These are phyloP conservation scores for Neelides folsomi DNA, from an alignment of 2,888 invertebrate species.

Conservation along the genomic window DNA sequence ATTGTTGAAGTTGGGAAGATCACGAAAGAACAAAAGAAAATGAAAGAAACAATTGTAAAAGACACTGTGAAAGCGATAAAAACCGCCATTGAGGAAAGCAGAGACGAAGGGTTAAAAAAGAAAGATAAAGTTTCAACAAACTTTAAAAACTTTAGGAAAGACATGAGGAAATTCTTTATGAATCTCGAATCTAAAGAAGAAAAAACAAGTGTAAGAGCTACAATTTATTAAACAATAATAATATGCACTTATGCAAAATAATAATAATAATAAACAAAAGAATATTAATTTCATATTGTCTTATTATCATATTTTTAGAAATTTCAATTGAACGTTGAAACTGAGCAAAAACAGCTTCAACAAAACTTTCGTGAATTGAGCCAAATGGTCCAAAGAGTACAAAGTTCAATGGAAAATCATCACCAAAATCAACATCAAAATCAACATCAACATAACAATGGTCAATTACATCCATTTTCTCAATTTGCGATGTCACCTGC, in stretches of 20 bases:
- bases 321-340: slow-evolving; percentile 18
- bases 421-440: slow-evolving; percentile 1
- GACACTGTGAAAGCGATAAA: slow-evolving; percentile 14
- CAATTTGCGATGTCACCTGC: slow-evolving; percentile 6
- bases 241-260: no score
- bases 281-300: not conserved
- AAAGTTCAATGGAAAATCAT: not conserved
- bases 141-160: slow-evolving; percentile 26
- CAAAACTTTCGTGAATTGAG: slow-evolving; percentile 22
- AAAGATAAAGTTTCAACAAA: slow-evolving; percentile 18
- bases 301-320: slow-evolving; percentile 11
- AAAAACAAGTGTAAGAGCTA: slow-evolving; percentile 8
- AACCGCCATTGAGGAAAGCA: slow-evolving; percentile 13
- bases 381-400: slow-evolving; percentile 8
- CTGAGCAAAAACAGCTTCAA: slow-evolving; percentile 23
- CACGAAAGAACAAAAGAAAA: slow-evolving; percentile 15
- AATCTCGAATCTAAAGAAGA: slow-evolving; percentile 19
- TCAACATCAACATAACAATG: not conserved
- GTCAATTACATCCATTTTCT: not conserved
- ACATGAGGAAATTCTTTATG: slow-evolving; percentile 18
- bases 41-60: slow-evolving; percentile 18
- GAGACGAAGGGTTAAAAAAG: slow-evolving; percentile 15
- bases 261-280: no score
- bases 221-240: no score
- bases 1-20: slow-evolving; percentile 11